Base-by-base conservation (phyloP, 2,797 vertebrate species). In the Cyclopterus lumpus region DNA sequence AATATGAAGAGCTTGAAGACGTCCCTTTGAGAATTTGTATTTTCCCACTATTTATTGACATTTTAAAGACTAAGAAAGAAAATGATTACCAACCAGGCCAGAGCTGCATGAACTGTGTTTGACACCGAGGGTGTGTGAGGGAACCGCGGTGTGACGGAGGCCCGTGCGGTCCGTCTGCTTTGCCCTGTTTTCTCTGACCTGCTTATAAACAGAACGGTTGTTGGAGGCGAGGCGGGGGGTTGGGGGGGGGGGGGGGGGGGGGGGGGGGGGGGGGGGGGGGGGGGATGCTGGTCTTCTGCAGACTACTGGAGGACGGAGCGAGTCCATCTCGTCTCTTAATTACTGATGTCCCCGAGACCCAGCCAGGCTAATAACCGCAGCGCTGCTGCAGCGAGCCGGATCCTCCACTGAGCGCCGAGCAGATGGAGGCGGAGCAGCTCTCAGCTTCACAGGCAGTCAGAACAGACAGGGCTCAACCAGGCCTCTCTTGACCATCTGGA, bases 261-360 rank as follows among this genome's bases (percentile, higher is more conserved):
- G 22, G 3, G 10, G 7, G 9, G 8, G 22, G 8, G 32, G 34
- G 5, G 1, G 30, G 26, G 34, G 22, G 18, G 38, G 12, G 38
- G 38, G 8, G 44, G 65, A 58, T 3, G 72, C 71, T 59, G 73
- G 79, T 53, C 75, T 68, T 53, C 73, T 70, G 68, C 69, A 18
- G 75, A 65, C 73, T 88, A 83, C 88, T 75, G 67, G 77, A 84
- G 84, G 88, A 86, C 72, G 12, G 11, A 9, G 16, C 42, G 10
- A 86, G 79, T 86, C 83, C 82, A 85, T 89, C 85, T 89, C 87
- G 75, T 90, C 68, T 90, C 89, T 93, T 93, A 90, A 93, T 93
- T 92, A 91, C 85, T 80, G 83, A 83, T 79, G 60, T 91, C 84
- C 75, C 86, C 16, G 71, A 86, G 86, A 88, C 86, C 71, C 87